phyloP scores from a whole-genome alignment of 2,888 invertebrate genomes.

The Teinopalpus imperialis region DNA sequence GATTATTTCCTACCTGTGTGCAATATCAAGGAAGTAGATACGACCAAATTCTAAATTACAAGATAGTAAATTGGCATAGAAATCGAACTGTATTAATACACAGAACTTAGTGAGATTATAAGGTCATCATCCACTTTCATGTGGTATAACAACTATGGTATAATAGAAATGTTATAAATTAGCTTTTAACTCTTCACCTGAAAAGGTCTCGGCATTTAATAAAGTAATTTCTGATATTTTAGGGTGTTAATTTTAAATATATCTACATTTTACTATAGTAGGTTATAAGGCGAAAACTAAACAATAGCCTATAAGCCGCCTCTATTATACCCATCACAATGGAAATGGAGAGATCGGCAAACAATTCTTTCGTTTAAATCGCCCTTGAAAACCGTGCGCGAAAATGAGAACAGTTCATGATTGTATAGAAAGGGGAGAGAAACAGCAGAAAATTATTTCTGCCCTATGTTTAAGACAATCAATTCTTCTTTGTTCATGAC shows the following conservation, averaged over 20 bases:
- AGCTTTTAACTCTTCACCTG: too few species aligned
- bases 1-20: too few species aligned
- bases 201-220: background rate
- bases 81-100: too few species aligned
- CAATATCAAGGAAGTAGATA: too few species aligned
- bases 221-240: background rate
- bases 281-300: constrained; percentile 32
- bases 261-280: constrained; percentile 11
- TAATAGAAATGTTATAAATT: too few species aligned
- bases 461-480: too few species aligned
- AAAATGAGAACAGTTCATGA: constrained; percentile 16
- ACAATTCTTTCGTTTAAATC: constrained; percentile 38
- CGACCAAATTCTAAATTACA: too few species aligned
- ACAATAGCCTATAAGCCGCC: constrained; percentile 32
- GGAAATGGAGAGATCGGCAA: constrained; percentile 58
- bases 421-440: constrained; percentile 4
- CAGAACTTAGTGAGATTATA: too few species aligned
- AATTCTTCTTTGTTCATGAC: too few species aligned
- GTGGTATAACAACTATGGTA: too few species aligned
- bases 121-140: too few species aligned
- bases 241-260: constrained; percentile 21
- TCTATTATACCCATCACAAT: constrained; percentile 45
- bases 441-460: constrained; percentile 5
- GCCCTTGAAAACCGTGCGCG: constrained; percentile 18
- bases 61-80: too few species aligned